These are phyloP conservation scores for Hystrix cristata DNA, from an alignment of 2,113 vertebrate species.

Conservation along the genomic window DNA sequence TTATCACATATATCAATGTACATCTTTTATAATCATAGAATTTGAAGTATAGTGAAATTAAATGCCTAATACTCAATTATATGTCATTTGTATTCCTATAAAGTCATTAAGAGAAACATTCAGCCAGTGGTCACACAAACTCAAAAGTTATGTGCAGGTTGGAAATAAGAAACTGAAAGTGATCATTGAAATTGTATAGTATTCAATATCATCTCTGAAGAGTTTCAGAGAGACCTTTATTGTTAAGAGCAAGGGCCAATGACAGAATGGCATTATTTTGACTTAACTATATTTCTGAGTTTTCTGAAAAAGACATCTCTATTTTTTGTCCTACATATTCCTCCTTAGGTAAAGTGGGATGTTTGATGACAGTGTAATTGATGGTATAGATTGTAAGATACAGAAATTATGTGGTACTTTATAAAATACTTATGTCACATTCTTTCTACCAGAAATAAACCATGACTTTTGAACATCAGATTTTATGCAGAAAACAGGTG, in stretches of 20 bases:
- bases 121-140: neutral
- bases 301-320: neutral
- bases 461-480: slow-evolving; percentile 44
- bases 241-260: slow-evolving; percentile 5
- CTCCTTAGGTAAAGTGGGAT: slow-evolving; percentile 31
- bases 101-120: neutral
- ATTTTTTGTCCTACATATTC: slow-evolving; percentile 2
- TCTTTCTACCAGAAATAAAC: slow-evolving; percentile 57
- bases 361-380: slow-evolving; percentile 56
- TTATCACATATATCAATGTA: neutral
- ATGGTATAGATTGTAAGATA: slow-evolving; percentile 10
- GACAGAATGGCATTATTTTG: slow-evolving; percentile 1
- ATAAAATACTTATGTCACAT: slow-evolving; percentile 61
- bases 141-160: neutral
- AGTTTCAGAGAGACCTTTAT: neutral
- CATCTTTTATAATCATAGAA: neutral
- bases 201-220: neutral
- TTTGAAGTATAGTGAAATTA: neutral
- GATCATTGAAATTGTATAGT: neutral
- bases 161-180: neutral
- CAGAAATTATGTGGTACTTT: slow-evolving; percentile 19
- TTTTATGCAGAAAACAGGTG: slow-evolving; percentile 57
- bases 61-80: neutral
- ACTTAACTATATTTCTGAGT: slow-evolving; percentile 18
- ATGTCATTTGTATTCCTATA: neutral